Percentiles rank a stretch among this genome's conserved stretches.
These are phyloP conservation scores for Drosophila melanogaster DNA, from an alignment of 1,140 invertebrate species.

Conservation along the genomic window DNA sequence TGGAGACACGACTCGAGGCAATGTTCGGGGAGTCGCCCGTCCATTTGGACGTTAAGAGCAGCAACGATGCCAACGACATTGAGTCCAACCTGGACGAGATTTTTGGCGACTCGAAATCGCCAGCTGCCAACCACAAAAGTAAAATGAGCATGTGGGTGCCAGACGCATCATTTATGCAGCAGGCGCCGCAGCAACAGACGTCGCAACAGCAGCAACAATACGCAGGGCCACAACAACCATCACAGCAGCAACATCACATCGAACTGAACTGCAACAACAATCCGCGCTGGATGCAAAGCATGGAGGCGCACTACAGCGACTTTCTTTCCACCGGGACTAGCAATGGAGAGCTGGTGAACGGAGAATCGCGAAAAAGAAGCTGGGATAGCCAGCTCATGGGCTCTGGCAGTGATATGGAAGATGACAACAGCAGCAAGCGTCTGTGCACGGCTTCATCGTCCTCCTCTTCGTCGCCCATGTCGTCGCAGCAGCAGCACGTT, in stretches of 20 bases:
- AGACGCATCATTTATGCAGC: slow-evolving; percentile 55
- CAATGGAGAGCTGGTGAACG: slow-evolving; percentile 61
- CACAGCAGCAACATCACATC: slow-evolving; percentile 74
- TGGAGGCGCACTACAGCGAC: slow-evolving; percentile 77
- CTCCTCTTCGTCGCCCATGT: slow-evolving; percentile 68
- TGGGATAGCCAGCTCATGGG: slow-evolving; percentile 79
- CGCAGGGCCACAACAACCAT: slow-evolving; percentile 21
- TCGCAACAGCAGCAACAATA: slow-evolving; percentile 44
- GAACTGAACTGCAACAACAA: slow-evolving; percentile 78
- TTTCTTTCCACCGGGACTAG: slow-evolving; percentile 57
- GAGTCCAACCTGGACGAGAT: slow-evolving; percentile 82
- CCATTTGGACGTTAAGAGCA: slow-evolving; percentile 72
- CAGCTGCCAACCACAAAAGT: slow-evolving; percentile 53
- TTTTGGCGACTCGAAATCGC: slow-evolving; percentile 79
- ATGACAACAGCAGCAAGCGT: slow-evolving; percentile 73
- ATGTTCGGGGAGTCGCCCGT: slow-evolving; percentile 84
- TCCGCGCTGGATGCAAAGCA: slow-evolving; percentile 81
- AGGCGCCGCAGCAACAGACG: slow-evolving; percentile 43
- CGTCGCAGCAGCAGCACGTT: slow-evolving; percentile 55
- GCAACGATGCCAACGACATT: slow-evolving; percentile 72
- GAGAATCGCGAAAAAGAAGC: slow-evolving; percentile 64
- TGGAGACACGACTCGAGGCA: slow-evolving; percentile 81
- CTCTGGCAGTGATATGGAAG: slow-evolving; percentile 72
- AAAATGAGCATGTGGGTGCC: slow-evolving; percentile 72
- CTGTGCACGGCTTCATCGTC: slow-evolving; percentile 70